Conservation (phyloP, 2,113 vertebrate species). For the Zeus faber region DNA sequence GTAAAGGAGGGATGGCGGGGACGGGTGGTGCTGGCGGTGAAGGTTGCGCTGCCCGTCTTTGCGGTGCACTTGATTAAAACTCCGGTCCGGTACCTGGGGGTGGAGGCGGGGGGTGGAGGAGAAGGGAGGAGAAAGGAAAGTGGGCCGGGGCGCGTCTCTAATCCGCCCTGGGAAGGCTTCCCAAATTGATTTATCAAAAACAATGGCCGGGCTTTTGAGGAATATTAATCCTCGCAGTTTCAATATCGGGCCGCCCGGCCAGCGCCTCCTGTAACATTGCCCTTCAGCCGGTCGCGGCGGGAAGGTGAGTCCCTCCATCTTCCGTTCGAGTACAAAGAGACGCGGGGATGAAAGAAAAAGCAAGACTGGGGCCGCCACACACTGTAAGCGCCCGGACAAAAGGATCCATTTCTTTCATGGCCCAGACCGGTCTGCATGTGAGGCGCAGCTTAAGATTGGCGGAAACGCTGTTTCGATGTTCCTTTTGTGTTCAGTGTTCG, state of each 20-base stretch:
- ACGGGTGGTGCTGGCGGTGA: conserved; percentile 34
- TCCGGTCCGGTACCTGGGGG: conserved; percentile 50
- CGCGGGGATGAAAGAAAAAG: conserved; percentile 28
- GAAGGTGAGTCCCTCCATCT: conserved; percentile 75
- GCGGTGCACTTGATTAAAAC: conserved; percentile 68
- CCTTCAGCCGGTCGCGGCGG: conserved; percentile 65
- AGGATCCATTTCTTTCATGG: conserved; percentile 48
- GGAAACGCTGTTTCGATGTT: too few species aligned
- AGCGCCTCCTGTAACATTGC: conserved; percentile 64
- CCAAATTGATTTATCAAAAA: conserved; percentile 80
- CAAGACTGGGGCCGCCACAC: conserved; percentile 23
- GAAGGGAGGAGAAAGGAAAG: conserved; percentile 36
- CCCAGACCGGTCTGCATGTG: conserved; percentile 43
- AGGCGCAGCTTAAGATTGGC: too few species aligned
- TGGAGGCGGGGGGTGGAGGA: conserved; percentile 22
- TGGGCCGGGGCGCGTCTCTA: conserved; percentile 63
- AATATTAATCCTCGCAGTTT: conserved; percentile 77
- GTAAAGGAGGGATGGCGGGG: conserved; percentile 27
- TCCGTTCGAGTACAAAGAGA: conserved; percentile 53
- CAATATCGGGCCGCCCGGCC: conserved; percentile 65
- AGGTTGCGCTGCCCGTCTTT: conserved; percentile 69
- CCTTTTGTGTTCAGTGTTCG: too few species aligned
- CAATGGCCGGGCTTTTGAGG: conserved; percentile 72
- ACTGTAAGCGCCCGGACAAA: conserved; percentile 48
- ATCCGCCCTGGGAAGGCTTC: conserved; percentile 71